Conservation (phyloP, 2,113 vertebrate genomes). For the Notarius quadriscutis region DNA sequence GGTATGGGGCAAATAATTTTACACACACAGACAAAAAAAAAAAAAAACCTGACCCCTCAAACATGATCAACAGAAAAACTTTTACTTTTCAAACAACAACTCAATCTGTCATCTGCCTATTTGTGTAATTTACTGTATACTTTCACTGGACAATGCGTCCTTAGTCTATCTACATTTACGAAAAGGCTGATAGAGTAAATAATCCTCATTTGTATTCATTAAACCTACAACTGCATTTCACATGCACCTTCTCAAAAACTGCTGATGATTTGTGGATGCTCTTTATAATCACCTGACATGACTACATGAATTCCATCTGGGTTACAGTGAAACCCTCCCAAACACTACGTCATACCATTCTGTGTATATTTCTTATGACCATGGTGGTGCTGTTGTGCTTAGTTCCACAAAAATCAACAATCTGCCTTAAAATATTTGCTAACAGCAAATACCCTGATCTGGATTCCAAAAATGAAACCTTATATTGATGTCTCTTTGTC, state of each 20-base stretch:
- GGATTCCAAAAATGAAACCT: neutral
- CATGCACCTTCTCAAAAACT: neutral
- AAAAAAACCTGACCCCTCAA: neutral
- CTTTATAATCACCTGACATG: neutral
- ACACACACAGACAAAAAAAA: neutral
- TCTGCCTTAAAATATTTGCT: neutral
- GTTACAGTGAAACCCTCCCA: neutral
- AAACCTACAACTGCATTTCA: neutral
- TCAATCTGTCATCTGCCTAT: neutral
- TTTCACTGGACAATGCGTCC: neutral
- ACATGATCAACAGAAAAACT: neutral
- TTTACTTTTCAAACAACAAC: neutral
- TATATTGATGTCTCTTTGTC: neutral
- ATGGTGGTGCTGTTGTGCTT: neutral
- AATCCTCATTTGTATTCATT: neutral
- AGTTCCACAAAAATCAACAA: neutral
- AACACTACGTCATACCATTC: neutral
- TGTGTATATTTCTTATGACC: neutral
- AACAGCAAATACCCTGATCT: neutral
- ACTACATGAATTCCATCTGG: neutral
- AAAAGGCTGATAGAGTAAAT: neutral
- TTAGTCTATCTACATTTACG: neutral
- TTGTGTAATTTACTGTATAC: neutral
- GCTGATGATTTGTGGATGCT: neutral
- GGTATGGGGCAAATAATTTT: neutral